Conservation (phyloP, 1,140 invertebrate genomes). For the Oreohelix idahoensis region DNA sequence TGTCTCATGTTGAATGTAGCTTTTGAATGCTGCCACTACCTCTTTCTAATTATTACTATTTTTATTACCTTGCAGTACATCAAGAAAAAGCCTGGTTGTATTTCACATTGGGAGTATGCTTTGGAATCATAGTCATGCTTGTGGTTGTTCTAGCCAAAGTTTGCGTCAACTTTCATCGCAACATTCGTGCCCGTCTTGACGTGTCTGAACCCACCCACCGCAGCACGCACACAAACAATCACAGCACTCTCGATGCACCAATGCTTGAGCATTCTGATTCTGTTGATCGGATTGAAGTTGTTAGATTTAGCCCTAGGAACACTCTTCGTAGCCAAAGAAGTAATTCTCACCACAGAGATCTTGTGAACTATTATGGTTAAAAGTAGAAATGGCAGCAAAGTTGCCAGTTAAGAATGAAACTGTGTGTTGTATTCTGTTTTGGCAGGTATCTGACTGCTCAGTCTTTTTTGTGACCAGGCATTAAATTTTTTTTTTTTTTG, state of each 20-base stretch:
- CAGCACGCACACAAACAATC: constrained; percentile 34
- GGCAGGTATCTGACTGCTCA: no score
- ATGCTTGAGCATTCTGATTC: constrained; percentile 57
- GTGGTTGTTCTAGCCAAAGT: constrained; percentile 80
- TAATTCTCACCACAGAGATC: constrained; percentile 22
- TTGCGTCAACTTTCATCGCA: constrained; percentile 77
- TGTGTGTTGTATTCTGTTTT: no score
- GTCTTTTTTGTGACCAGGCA: no score
- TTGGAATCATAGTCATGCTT: constrained; percentile 80
- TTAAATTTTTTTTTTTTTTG: no score
- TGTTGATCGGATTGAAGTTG: constrained; percentile 62
- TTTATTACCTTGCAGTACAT: constrained; percentile 77
- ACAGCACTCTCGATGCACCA: constrained; percentile 48
- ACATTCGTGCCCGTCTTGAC: constrained; percentile 77
- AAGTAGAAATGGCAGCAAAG: no score
- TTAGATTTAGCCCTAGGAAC: constrained; percentile 57
- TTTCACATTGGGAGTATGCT: constrained; percentile 81
- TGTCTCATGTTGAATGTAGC: no score
- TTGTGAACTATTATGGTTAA: constrained; percentile 27
- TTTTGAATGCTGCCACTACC: no score
- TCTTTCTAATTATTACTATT: background rate
- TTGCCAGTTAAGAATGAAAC: no score
- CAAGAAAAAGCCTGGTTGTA: constrained; percentile 85
- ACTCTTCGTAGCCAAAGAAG: constrained; percentile 35
- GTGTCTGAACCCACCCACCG: constrained; percentile 78